Evolutionary conservation across 2,113 vertebrate genomes (phyloP), one percentile per base, ranked within the genome.

Genomic region (Myrmophylax atrothorax): DNA sequence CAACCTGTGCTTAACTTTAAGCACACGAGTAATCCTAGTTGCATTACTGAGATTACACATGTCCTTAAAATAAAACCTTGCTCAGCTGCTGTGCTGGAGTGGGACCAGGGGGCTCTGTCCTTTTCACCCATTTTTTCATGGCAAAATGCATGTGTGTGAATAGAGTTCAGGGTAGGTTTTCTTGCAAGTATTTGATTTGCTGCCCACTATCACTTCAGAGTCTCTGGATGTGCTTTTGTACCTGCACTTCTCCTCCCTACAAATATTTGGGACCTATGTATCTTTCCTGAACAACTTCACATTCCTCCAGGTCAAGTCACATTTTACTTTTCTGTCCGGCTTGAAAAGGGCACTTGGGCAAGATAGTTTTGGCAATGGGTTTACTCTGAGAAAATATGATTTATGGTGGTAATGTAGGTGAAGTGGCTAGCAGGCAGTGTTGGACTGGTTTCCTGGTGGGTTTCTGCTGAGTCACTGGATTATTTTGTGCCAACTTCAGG

Each of bases 21-120:
- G 63, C 42, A 49, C 42, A 86, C 0, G 1, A 80, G 44, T 83
- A 88, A 93, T 83, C 63, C 78, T 52, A 14, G 16, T 60, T 90
- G 64, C 47, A 91, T 90, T 80, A 12, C 29, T 18, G 52, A 74
- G 59, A 59, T 76, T 90, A 67, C 66, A 58, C 6, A 44, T 26
- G 24, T 38, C 38, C 55, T 81, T 88, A 86, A 91, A 93, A 77
- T 74, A 85, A 91, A 91, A n/a, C 28, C 31, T 85, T 80, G 70
- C 29, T 59, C 84, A 68, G 66, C 74, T 87, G 84, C 67, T 63
- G 33, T 63, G 37, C 62, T 85, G 70, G 46, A 73, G n/a, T 12
- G 38, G 38, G n/a, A 73, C 33, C 74, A 87, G 37, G 84, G 11
- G 24, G 18, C 6, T 79, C 84, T 55, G 49, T 20, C 17, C 5